Conservation (phyloP, 2,888 invertebrate genomes). For the Megastigmus dorsalis region DNA sequence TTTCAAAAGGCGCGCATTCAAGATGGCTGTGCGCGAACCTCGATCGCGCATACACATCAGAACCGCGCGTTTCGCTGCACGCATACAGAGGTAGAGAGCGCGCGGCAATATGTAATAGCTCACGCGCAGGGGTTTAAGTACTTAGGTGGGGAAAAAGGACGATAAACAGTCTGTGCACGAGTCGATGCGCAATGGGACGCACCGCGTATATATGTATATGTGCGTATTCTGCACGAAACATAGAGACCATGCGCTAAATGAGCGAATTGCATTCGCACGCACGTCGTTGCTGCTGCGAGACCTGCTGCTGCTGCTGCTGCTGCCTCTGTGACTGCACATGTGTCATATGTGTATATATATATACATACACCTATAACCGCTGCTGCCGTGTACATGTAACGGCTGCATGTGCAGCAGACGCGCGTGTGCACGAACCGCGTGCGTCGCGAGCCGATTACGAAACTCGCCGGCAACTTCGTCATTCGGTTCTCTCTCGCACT, state of each 20-base stretch:
- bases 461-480: constrained; percentile 52
- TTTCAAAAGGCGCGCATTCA: constrained; percentile 62
- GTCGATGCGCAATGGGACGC: not conserved
- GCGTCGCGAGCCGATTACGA: constrained; percentile 53
- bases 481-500: too few relatives aligned
- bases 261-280: not conserved
- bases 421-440: constrained; percentile 27
- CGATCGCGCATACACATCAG: too few relatives aligned
- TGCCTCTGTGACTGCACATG: too few relatives aligned
- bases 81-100: not conserved
- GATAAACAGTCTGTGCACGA: constrained; percentile 25
- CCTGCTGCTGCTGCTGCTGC: too few relatives aligned
- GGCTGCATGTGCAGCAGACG: not conserved
- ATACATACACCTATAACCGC: too few relatives aligned
- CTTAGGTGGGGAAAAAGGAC: not conserved
- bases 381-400: too few relatives aligned
- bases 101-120: too few relatives aligned
- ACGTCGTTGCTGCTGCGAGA: not conserved
- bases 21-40: constrained; percentile 48
- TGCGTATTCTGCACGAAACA: too few relatives aligned
- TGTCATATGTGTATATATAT: too few relatives aligned
- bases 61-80: not conserved
- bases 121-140: too few relatives aligned
- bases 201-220: too few relatives aligned
- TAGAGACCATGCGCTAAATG: not conserved